A percentile compares a stretch with the other conserved stretches of the same genome.
Evolutionary conservation across 2,888 invertebrate species (phyloP).

Genomic region (Lydus trimaculatus): DNA sequence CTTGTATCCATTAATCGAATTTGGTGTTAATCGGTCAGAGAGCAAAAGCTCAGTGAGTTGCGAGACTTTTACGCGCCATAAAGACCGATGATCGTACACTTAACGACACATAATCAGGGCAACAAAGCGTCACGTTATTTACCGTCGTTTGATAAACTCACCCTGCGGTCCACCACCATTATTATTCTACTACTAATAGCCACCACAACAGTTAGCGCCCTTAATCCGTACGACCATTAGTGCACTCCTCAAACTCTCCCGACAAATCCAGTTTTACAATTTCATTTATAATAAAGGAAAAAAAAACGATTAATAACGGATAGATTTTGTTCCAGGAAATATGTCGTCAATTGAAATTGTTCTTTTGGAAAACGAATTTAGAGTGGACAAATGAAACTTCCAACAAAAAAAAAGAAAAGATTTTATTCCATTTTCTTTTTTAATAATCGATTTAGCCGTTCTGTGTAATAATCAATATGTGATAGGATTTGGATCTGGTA

Average conservation of each 20-base stretch:
- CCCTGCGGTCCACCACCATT: conserved; percentile 48
- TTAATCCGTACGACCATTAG: conserved; percentile 34
- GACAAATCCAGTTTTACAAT: neutral
- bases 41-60: conserved; percentile 31
- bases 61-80: conserved; percentile 52
- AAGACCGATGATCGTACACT: conserved; percentile 54
- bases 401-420: no score
- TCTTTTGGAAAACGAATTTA: no score
- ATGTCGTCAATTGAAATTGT: no score
- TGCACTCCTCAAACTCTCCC: conserved; percentile 1
- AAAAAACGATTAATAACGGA: no score
- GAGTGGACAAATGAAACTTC: no score
- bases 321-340: no score
- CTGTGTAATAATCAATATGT: conserved; percentile 53
- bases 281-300: neutral
- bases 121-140: conserved; percentile 52
- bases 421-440: neutral
- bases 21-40: conserved; percentile 42
- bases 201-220: conserved; percentile 14
- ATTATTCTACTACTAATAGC: conserved; percentile 39
- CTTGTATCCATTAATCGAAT: conserved; percentile 32
- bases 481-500: conserved; percentile 58
- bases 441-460: conserved; percentile 32
- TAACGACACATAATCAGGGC: conserved; percentile 53
- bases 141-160: conserved; percentile 49